Evolutionary conservation across 2,113 vertebrate genomes (phyloP), one percentile per base, ranked within the genome.

Genomic region (Tachysurus vachellii): DNA sequence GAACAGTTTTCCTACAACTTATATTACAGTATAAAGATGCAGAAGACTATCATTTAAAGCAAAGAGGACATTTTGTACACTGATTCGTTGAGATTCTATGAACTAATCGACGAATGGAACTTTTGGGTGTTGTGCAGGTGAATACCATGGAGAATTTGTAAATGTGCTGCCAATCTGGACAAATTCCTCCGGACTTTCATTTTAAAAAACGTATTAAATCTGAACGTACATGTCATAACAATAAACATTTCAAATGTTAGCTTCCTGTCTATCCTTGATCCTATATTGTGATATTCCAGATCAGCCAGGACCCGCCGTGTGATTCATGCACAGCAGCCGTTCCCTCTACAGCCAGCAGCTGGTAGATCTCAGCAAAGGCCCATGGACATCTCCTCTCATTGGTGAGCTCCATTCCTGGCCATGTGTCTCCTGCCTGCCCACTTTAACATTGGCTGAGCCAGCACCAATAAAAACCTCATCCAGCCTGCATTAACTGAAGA

Each of bases 381-480:
- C 31, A 66, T 57, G 70, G 59, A 77, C 70, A 36, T 76, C 59
- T 87, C 70, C 80, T 84, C 64, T 85, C 80, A 80, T 85, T n/a
- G 70, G 44, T 57, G 66, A 83, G 61, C 71, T 84, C 57, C 28
- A 79, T 83, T 84, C 79, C 84, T 71, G 84, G 86, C 85, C 88
- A 71, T 85, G 86, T 80, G 83, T 89, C 86, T 88, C 83, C 79
- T 82, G 89, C 85, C 83, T 79, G 57, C 83, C 77, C 79, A 80
- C 83, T 83, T 80, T 84, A 82, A 66, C 85, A 31, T 36, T 53
- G 68, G 13, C 62, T 31, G 21, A 87, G 84, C 73, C 89, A 82
- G 68, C 84, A 66, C 44, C 79, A 89, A 84, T 86, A 81, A 89
- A 87, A 89, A 62, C n/a, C 87, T 86, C 83, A 73, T 84, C 68